These are phyloP conservation scores for Ploceus nigricollis DNA, from an alignment of 2,113 vertebrate species.

Conservation along the genomic window DNA sequence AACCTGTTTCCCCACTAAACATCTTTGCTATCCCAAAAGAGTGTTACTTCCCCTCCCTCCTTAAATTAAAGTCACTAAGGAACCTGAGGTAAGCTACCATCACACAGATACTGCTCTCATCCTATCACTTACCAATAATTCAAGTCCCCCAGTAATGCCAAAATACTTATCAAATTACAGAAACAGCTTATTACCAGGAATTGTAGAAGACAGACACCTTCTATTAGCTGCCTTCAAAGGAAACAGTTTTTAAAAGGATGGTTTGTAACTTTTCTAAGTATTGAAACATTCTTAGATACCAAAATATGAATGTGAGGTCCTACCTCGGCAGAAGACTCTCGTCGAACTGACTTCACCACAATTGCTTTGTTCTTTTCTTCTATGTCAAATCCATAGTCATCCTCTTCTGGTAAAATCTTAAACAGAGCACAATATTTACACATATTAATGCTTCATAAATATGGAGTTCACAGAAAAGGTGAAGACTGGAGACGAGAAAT, in stretches of 20 bases:
- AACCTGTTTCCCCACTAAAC: neutral
- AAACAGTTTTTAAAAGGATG: neutral
- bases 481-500: neutral
- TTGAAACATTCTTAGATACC: neutral
- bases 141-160: neutral
- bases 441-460: neutral
- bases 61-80: neutral
- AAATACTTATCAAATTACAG: neutral
- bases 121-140: neutral
- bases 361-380: constrained; percentile 96
- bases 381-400: constrained; percentile 94
- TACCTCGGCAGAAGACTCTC: constrained; percentile 94
- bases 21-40: neutral
- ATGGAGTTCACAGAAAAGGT: neutral
- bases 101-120: neutral
- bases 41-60: neutral
- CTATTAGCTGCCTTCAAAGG: neutral
- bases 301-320: neutral
- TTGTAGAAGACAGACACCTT: neutral
- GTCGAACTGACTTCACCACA: constrained; percentile 90
- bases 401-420: constrained; percentile 92
- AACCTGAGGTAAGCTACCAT: neutral
- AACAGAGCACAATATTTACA: neutral
- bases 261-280: neutral
- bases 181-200: neutral